phyloP scores from a whole-genome alignment of 2,797 vertebrate genomes.

The Rhynchotus rufescens region DNA sequence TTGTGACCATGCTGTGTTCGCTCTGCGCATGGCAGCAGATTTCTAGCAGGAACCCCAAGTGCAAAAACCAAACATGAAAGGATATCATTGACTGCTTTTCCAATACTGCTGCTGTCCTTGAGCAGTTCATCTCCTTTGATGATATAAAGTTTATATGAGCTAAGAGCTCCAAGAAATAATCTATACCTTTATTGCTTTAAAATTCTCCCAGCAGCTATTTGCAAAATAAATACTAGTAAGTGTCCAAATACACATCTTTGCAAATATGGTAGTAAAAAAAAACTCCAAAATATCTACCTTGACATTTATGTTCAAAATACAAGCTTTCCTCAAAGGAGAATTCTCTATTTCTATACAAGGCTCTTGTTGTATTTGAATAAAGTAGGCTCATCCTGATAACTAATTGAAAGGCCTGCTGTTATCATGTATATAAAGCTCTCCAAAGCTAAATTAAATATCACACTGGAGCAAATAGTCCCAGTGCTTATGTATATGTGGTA shows the following conservation, averaged over 20 bases:
- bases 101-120: neutral
- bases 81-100: neutral
- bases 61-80: neutral
- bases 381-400: neutral
- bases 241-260: neutral
- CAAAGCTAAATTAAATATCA: neutral
- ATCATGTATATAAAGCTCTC: neutral
- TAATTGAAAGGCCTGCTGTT: neutral
- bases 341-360: neutral
- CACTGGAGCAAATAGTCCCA: neutral
- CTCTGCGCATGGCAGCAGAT: neutral
- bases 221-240: neutral
- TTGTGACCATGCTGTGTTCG: neutral
- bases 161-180: neutral
- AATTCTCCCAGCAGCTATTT: neutral
- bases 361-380: neutral
- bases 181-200: neutral
- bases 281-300: neutral
- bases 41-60: neutral
- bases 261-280: neutral
- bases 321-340: neutral
- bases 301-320: neutral
- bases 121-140: neutral
- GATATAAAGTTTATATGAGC: neutral
- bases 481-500: neutral